Evolutionary conservation across 2,113 vertebrate species (phyloP), one percentile per base, ranked within the genome.

Genomic region (Spea bombifrons): DNA sequence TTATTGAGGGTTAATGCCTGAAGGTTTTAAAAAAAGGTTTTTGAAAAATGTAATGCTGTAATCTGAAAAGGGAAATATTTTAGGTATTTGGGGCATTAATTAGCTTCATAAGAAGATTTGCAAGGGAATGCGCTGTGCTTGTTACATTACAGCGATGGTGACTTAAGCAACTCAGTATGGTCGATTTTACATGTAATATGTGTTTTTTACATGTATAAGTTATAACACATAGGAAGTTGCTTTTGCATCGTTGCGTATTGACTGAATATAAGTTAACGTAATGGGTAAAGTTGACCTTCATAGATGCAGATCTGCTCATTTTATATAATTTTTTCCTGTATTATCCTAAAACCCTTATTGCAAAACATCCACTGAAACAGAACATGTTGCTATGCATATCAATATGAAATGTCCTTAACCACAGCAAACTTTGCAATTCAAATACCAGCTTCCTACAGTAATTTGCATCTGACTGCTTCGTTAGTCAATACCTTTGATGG

Each of bases 71-170:
- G 66, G 65, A 76, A 76, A 69, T 69, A 76, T 69, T 69, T 61
- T 53, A 76, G 75, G 9, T 69, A 76, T 76, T 76, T 61, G 3
- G 66, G 53, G 16, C 52, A 69, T 69, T 76, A 76, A 76, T 69
- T 76, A 59, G 53, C 52, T 59, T 49, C 59, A 46, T 76, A 70
- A 76, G 64, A 57, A 67, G 66, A 69, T 76, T 76, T 53, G 55
- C 44, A 46, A 9, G 9, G 44, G 45, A 76, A 69, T 68, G 64
- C 57, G 50, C 50, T 55, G 74, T 12, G 15, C 12, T 4, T 53
- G 63, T 16, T 15, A 76, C 48, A 44, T 16, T 15, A 76, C 48
- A 44, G 8, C 67, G 46, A 8, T 59, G 55, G 30, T 1, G 30
- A 30, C 30, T 30, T 1, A 30, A 30, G 30, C 30, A 1, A 30